Conservation (phyloP, 2,113 vertebrate species). For the Pangasianodon hypophthalmus region DNA sequence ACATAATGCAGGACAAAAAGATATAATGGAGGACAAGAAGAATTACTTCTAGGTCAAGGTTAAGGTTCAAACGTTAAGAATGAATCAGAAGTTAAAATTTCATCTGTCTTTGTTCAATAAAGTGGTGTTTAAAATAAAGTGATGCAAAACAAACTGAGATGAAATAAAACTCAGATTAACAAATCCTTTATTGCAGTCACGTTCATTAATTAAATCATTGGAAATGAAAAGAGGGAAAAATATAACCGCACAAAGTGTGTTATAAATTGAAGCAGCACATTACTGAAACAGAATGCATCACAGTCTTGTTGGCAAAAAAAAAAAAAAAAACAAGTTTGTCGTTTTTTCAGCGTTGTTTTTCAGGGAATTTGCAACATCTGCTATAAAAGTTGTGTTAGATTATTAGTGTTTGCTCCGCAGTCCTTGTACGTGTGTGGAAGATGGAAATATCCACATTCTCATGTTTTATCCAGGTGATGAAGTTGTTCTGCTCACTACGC, state of each 20-base stretch:
- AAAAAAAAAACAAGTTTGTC: neutral
- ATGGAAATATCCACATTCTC: neutral
- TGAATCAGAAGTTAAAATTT: neutral
- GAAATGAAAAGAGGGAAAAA: neutral
- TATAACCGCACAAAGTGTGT: neutral
- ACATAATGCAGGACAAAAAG: too few species aligned
- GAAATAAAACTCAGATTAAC: neutral
- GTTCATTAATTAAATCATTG: neutral
- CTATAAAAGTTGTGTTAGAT: neutral
- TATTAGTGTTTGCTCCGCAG: neutral
- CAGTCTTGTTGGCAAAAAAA: neutral
- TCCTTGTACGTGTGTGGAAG: neutral
- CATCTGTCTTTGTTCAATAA: neutral
- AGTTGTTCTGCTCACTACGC: conserved; percentile 67
- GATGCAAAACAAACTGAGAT: neutral
- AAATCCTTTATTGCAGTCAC: neutral
- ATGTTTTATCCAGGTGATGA: neutral
- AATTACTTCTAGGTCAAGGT: neutral
- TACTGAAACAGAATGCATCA: neutral
- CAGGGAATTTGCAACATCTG: neutral
- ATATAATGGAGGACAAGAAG: neutral
- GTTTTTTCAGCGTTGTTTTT: neutral
- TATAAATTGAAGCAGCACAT: neutral
- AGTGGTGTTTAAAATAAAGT: neutral
- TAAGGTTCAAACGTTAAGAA: neutral